A percentile compares a stretch with the other conserved stretches of the same genome.
These are phyloP conservation scores for Drosophila imparisetae DNA, from an alignment of 2,888 invertebrate species.

Conservation along the genomic window DNA sequence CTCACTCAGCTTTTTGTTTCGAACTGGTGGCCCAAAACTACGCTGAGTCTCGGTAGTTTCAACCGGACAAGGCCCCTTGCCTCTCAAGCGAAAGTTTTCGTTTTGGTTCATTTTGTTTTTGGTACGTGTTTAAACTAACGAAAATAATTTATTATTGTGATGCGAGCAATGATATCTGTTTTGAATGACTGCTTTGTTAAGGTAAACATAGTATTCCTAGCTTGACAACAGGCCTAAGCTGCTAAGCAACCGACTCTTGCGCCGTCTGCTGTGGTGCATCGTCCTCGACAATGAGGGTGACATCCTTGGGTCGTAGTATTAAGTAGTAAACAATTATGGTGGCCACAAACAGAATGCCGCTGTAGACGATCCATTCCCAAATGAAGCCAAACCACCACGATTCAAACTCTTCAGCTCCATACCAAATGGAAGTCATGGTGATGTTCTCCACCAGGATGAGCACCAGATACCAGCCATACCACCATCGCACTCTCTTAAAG, in stretches of 20 bases:
- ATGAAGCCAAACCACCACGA: conserved; percentile 90
- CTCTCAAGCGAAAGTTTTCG: conserved; percentile 44
- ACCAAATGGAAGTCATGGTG: conserved; percentile 90
- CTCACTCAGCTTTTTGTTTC: conserved; percentile 73
- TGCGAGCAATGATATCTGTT: conserved; percentile 21
- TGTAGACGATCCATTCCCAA: conserved; percentile 87
- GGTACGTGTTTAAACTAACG: conserved; percentile 26
- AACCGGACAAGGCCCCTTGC: conserved; percentile 39
- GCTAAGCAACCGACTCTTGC: conserved; percentile 55
- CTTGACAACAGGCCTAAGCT: conserved; percentile 27
- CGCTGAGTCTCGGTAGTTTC: conserved; percentile 57
- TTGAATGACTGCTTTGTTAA: conserved; percentile 36
- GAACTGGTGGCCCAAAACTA: conserved; percentile 65
- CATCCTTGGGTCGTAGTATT: conserved; percentile 88
- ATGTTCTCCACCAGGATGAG: conserved; percentile 89
- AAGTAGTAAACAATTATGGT: conserved; percentile 88
- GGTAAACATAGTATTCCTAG: conserved; percentile 34
- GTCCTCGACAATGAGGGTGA: conserved; percentile 84
- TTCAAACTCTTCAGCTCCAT: conserved; percentile 86
- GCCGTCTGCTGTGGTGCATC: conserved; percentile 24
- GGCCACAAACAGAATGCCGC: conserved; percentile 87
- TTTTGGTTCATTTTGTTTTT: conserved; percentile 20
- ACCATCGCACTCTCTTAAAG: conserved; percentile 89
- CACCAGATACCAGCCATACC: conserved; percentile 89
- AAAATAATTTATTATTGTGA: conserved; percentile 63